Base-by-base conservation (phyloP, 1,140 invertebrate species). In the Brachionus rubens region DNA sequence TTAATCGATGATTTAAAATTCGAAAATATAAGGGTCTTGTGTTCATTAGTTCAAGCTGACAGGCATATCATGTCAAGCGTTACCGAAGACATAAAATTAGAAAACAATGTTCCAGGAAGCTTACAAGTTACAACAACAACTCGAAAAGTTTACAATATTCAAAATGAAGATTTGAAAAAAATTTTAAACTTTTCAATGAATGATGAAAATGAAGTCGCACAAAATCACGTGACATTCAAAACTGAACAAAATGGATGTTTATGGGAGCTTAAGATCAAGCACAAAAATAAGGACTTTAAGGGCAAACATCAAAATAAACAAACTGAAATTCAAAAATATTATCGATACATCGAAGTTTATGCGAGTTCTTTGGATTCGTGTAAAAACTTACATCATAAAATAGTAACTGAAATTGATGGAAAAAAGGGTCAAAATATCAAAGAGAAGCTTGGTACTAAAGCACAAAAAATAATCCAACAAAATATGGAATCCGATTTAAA, bases 341-440 rank as follows among this genome's bases (percentile, higher is more conserved):
- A 59, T 36, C 30, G 28, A 59, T 59, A 59, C n/a, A 59, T 59
- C 26, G 54, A 59, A 59, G 6, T 59, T 0, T 59, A 59, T 59
- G 54, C 54, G n/a, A 33, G 26, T 33, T 59, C 54, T 16, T 5
- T 59, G 28, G 28, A 59, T 59, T 30, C 3, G 19, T 33, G 54
- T 33, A 59, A 59, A 33, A 33, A 40, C 33, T 30, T 59, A 16
- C 54, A 59, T 36, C 54, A 59, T 16, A 30, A 14, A 33, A n/a
- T 59, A 30, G 12, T 59, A 26, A 59, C 54, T 7, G 2, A 59
- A n/a, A 59, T 59, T 4, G n/a, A 40, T 59, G 9, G 16, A n/a
- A 3, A 14, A n/a, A 59, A 26, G n/a, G n/a, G 33, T 16, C 30
- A 30, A 26, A 59, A 33, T 4, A 12, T 5, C 7, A 59, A 7